Evolutionary conservation across 92 coral and sea anemone species (phyloP), one percentile per base, ranked within the genome.

Genomic region (Phymanthus crucifer): DNA sequence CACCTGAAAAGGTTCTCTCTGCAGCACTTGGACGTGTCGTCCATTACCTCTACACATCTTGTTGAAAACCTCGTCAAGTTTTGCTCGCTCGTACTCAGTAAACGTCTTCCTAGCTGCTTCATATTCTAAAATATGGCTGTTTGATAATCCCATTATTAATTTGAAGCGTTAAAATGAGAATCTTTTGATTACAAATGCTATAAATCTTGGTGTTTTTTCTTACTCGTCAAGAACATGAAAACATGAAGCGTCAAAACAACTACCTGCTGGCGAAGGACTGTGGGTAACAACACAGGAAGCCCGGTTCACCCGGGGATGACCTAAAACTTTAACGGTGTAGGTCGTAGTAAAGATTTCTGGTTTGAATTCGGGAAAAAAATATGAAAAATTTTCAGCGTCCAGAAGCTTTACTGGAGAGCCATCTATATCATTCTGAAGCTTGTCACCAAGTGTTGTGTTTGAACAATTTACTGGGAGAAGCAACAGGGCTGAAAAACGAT

Each of bases 51-150:
- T 46, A 40, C 80, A 75, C 56, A 82, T 73, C 47, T 82, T 88
- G 10, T 32, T 66, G 57, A 75, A 83, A 24, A 64, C 46, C 6
- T 69, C 71, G 35, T 67, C 82, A 2, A 83, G 83, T 83, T 70
- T 75, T 21, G 52, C 19, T 34, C 54, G 40, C 19, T 83, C 82
- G 58, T 76, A 70, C 27, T 76, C 86, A 1, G 86, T 33, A 37
- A 82, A 82, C 12, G 82, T 64, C 75, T 84, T 85, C 72, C 85
- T 78, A 8, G 95, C 95, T 78, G 91, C 92, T 65, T 93, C 99
- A 68, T 87, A 82, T 54, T 82, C 92, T 16, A 87, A 65, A 61
- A 82, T 90, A 77, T 87, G 88, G 81, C 99, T 96, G n/a, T 78
- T 84, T 3, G 91, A 54, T 31, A 85, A 71, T 3, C 99, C 99